phyloP scores from a whole-genome alignment of 2,113 vertebrate species.

The Eubucco bourcierii region DNA sequence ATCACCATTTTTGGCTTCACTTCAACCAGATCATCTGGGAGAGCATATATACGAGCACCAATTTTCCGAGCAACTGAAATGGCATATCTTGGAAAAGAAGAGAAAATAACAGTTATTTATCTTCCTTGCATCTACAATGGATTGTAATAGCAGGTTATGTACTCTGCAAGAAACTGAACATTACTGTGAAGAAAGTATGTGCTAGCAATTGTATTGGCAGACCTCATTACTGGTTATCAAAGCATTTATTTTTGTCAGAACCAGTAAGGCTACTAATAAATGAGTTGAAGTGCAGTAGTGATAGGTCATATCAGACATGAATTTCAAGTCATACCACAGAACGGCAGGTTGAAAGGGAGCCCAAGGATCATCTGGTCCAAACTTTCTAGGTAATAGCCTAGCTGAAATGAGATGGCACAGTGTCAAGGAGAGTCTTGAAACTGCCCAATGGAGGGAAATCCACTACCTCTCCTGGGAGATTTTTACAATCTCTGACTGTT shows the following conservation, averaged over 20 bases:
- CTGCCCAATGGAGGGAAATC: too few species aligned
- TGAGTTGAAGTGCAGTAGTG: background rate
- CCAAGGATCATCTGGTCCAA: too few species aligned
- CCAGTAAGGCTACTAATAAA: background rate
- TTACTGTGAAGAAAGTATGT: background rate
- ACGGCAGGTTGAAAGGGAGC: too few species aligned
- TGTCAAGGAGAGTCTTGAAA: too few species aligned
- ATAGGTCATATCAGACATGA: background rate
- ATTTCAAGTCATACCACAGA: background rate
- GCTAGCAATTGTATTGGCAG: background rate
- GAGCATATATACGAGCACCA: constrained; percentile 92
- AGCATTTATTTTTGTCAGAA: background rate
- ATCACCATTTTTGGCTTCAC: constrained; percentile 99
- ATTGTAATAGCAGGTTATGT: background rate
- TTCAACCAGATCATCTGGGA: constrained; percentile 91
- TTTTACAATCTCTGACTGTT: too few species aligned
- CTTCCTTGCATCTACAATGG: background rate
- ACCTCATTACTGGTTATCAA: background rate
- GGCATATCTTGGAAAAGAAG: constrained; percentile 85
- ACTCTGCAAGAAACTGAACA: rapidly evolving
- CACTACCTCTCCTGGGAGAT: too few species aligned
- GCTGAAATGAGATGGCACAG: too few species aligned
- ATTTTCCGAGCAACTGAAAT: constrained; percentile 96
- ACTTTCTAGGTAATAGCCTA: too few species aligned
- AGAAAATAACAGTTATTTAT: background rate